Conservation (phyloP, 2,797 vertebrate genomes). For the Scleropages formosus region DNA sequence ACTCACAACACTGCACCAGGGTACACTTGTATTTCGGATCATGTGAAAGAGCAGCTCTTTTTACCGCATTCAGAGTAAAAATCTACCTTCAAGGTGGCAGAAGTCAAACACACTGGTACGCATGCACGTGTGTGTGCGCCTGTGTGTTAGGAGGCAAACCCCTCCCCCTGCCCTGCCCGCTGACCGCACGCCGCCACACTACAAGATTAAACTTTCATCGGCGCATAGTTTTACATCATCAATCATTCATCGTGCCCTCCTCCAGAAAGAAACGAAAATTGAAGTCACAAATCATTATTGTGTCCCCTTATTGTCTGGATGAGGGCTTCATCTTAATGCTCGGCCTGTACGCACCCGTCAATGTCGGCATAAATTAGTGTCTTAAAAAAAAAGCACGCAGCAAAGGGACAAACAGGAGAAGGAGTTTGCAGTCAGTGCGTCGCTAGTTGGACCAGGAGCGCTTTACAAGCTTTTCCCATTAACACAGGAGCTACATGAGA, state of each 20-base stretch:
- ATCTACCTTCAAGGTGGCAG: background rate
- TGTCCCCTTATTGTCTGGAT: conserved; percentile 50
- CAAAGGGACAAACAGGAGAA: background rate
- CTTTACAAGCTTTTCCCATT: conserved; percentile 61
- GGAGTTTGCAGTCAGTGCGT: background rate
- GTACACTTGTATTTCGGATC: too few species aligned
- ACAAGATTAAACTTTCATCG: conserved; percentile 65
- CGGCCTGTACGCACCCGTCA: background rate
- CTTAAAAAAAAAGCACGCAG: background rate
- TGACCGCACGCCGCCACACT: conserved; percentile 44
- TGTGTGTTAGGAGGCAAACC: background rate
- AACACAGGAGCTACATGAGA: conserved; percentile 44
- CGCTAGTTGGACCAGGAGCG: conserved; percentile 14
- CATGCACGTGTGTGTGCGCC: background rate
- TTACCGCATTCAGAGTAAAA: too few species aligned
- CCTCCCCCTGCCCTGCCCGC: too few species aligned
- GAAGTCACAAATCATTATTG: conserved; percentile 43
- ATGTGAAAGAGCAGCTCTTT: too few species aligned
- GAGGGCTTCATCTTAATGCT: conserved; percentile 26
- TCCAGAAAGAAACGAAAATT: conserved; percentile 42
- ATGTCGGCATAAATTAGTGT: background rate
- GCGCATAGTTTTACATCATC: conserved; percentile 59
- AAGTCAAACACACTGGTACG: conserved; percentile 1
- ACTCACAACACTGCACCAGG: too few species aligned
- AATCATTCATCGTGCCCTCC: conserved; percentile 56